Base-by-base conservation (phyloP, 2,888 invertebrate species). In the Caenorhabditis zanzibari region DNA sequence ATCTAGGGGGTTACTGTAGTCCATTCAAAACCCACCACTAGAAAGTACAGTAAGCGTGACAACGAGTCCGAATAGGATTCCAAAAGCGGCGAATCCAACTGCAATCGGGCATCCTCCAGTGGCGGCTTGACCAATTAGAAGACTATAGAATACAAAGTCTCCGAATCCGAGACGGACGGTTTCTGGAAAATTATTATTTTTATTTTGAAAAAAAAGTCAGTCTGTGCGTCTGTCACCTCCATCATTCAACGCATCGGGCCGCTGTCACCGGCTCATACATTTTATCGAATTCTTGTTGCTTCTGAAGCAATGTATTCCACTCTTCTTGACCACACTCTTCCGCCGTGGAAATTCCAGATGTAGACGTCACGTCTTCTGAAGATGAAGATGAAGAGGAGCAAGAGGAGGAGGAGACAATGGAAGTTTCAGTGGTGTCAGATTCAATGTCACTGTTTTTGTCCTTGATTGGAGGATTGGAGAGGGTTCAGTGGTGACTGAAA, bases 101-200 rank as follows among this genome's bases (percentile, higher is more conserved):
- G 87, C 88, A 26, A 87, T 3, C 2, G 86, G 32, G 59, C 86
- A 86, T 38, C 89, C 89, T 12, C 75, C 52, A 12, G 73, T 63
- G 7, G 90, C 89, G 2, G 90, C 85, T 75, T 88, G 88, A 26
- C 90, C 90, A 59, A 90, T 88, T n/a, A 90, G 79, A 22, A 90
- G 76, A 79, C 89, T 86, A 84, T 90, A 90, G 86, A 90, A 90
- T 35, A 90, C 90, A 64, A 90, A 90, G 52, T 90, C 90, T 41
- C 90, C 90, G 82, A 90, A 88, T n/a, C 90, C 90, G 22, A 90
- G 89, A 22, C 89, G 88, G 16, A 88, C 72, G 1, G 86, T 77
- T 38, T 86, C 89, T 88, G 72, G n/a, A 58, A 88, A 79, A 16
- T 26, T 12, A 19, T 38, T 0, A 58, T 52, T 24, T 56, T n/a